These are phyloP conservation scores for Tribolium castaneum DNA, from an alignment of 1,140 invertebrate species.

Conservation along the genomic window DNA sequence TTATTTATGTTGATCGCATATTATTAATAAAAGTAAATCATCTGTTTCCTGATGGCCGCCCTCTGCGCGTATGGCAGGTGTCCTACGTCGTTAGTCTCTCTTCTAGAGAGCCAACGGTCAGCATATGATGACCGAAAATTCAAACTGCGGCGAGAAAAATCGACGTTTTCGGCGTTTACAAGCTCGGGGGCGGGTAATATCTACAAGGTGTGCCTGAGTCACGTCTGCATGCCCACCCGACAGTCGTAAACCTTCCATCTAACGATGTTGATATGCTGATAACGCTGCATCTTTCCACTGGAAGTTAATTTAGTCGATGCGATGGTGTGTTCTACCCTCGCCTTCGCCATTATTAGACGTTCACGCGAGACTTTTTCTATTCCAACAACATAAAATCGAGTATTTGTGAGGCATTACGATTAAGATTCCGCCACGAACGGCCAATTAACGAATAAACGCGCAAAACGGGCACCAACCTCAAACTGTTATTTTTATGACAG, in stretches of 20 bases:
- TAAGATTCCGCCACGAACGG: background rate
- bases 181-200: constrained; percentile 39
- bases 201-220: constrained; percentile 38
- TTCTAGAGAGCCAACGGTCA: constrained; percentile 45
- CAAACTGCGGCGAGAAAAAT: background rate
- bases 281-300: constrained; percentile 45
- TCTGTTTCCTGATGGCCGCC: constrained; percentile 48
- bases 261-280: constrained; percentile 45
- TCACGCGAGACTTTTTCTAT: constrained; percentile 22
- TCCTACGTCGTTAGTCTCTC: constrained; percentile 35
- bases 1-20: constrained; percentile 44
- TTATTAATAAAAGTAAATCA: constrained; percentile 50
- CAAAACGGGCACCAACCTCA: background rate
- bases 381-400: background rate
- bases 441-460: constrained; percentile 1
- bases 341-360: constrained; percentile 23
- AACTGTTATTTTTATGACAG: no score
- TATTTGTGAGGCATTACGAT: constrained; percentile 21
- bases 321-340: constrained; percentile 35
- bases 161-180: background rate
- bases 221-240: constrained; percentile 42
- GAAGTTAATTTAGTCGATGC: constrained; percentile 46
- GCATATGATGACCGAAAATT: constrained; percentile 35
- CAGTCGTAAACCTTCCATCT: constrained; percentile 40
- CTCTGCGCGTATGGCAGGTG: constrained; percentile 42